Percentiles rank a stretch among this genome's conserved stretches.
Evolutionary conservation across 2,113 vertebrate species (phyloP).

Genomic region (Cinclus cinclus): DNA sequence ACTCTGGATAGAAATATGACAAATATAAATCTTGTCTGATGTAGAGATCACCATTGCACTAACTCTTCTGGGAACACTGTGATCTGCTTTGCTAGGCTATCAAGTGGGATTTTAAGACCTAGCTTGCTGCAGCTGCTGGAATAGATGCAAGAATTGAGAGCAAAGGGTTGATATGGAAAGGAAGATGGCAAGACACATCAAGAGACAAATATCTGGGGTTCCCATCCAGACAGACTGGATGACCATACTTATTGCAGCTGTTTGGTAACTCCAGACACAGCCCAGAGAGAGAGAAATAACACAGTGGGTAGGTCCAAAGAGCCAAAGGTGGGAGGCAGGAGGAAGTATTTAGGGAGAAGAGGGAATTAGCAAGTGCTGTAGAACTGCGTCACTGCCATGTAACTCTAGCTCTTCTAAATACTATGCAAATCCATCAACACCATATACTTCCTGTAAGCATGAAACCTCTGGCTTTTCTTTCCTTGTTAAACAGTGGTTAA

Average conservation of each 20-base stretch:
- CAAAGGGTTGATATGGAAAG: not conserved
- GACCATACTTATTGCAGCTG: not conserved
- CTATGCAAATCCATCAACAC: constrained; percentile 52
- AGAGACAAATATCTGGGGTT: not conserved
- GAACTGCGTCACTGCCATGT: constrained; percentile 40
- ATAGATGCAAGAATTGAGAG: not conserved
- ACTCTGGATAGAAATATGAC: not conserved
- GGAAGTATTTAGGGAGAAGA: constrained; percentile 36
- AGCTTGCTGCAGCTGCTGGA: not conserved
- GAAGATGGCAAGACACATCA: not conserved
- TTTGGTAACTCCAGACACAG: not conserved
- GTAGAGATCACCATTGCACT: not conserved
- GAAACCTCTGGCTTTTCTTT: constrained; percentile 37
- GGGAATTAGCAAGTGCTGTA: constrained; percentile 45
- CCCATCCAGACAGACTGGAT: not conserved
- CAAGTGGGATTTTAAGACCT: not conserved
- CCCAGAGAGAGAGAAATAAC: not conserved
- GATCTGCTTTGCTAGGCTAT: not conserved
- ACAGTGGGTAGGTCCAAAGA: not conserved
- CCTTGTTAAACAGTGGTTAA: constrained; percentile 16
- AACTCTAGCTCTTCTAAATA: constrained; percentile 54
- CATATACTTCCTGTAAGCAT: not conserved
- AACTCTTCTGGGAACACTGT: not conserved
- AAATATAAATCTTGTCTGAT: not conserved
- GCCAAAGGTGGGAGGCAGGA: not conserved